phyloP scores from a whole-genome alignment of 2,113 vertebrate genomes.

The Rhabdornis inornatus region DNA sequence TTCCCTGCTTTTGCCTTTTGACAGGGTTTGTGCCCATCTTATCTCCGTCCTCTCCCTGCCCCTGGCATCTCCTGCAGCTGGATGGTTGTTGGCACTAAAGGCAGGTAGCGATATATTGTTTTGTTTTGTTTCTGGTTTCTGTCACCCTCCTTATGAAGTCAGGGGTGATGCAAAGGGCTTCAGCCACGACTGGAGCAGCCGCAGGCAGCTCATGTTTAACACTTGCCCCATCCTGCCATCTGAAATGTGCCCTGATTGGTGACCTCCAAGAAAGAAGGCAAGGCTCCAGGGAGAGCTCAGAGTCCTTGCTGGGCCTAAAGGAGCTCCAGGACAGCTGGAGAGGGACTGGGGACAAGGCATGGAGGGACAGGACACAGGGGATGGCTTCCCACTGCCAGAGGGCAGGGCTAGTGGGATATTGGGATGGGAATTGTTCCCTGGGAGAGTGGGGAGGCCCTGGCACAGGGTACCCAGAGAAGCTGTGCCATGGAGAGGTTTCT shows the following conservation, averaged over 20 bases:
- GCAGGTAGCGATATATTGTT: accelerated
- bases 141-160: accelerated
- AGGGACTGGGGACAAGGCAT: accelerated
- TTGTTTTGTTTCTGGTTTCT: background rate
- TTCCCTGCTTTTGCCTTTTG: background rate
- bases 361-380: background rate
- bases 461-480: background rate
- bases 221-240: background rate
- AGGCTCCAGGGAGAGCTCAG: background rate
- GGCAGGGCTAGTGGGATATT: accelerated
- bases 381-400: background rate
- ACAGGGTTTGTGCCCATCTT: accelerated
- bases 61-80: background rate
- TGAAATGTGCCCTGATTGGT: background rate
- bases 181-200: background rate
- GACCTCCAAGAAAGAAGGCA: background rate
- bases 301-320: accelerated
- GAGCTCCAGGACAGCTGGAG: background rate
- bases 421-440: background rate
- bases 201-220: background rate
- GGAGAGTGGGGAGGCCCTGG: accelerated
- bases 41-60: background rate
- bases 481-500: background rate
- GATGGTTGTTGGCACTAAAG: background rate
- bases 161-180: background rate